Evolutionary conservation across 2,113 vertebrate species (phyloP).

Genomic region (Takifugu flavidus): DNA sequence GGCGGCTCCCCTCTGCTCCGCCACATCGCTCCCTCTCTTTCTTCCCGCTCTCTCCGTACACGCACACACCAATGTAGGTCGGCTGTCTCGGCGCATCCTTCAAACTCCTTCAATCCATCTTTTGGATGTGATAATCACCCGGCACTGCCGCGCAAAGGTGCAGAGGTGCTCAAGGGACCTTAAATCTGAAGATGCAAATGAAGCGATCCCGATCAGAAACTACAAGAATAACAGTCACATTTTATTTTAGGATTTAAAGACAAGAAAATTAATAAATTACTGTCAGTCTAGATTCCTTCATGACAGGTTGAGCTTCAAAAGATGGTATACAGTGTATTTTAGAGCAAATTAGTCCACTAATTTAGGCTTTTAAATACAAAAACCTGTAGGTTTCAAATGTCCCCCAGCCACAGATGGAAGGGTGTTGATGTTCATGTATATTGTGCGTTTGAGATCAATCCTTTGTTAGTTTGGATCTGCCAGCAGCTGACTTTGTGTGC

Average conservation of each 20-base stretch:
- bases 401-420: constrained; percentile 6
- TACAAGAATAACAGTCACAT: constrained; percentile 43
- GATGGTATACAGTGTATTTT: not conserved
- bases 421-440: constrained; percentile 20
- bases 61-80: constrained; percentile 50
- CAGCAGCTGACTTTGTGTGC: constrained; percentile 64
- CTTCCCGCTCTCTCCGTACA: not conserved
- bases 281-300: constrained; percentile 27
- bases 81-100: constrained; percentile 43
- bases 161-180: constrained; percentile 18
- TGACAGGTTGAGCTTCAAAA: constrained; percentile 24
- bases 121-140: constrained; percentile 39
- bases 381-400: not conserved
- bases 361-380: constrained; percentile 9
- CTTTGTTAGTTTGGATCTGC: constrained; percentile 45
- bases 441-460: constrained; percentile 35
- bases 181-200: constrained; percentile 1
- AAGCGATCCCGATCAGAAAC: constrained; percentile 33
- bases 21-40: constrained; percentile 37
- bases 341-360: constrained; percentile 33
- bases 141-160: constrained; percentile 17
- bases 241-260: constrained; percentile 47
- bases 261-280: constrained; percentile 33
- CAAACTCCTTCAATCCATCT: constrained; percentile 47
- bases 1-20: constrained; percentile 55